Percentiles rank a stretch among this genome's conserved stretches.
phyloP scores from a whole-genome alignment of 2,888 invertebrate species.

The Rhorus exstirpatorius region DNA sequence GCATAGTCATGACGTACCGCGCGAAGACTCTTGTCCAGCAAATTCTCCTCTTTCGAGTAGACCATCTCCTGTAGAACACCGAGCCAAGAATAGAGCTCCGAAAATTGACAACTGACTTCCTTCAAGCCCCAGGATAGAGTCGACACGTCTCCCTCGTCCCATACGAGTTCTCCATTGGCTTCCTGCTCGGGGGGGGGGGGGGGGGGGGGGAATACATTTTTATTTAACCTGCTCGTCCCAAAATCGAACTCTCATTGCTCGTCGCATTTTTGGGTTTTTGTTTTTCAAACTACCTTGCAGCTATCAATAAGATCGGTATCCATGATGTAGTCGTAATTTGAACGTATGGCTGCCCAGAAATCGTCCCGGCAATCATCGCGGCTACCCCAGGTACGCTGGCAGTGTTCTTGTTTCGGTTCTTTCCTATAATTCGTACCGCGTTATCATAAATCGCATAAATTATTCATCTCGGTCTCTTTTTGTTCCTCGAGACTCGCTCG shows the following conservation, averaged over 20 bases:
- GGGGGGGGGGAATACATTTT: constrained; percentile 2
- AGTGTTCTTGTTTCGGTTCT: constrained; percentile 90
- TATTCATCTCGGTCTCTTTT: background rate
- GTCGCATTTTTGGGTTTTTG: background rate
- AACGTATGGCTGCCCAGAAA: constrained; percentile 96
- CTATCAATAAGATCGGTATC: constrained; percentile 96
- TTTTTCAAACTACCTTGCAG: constrained; percentile 89
- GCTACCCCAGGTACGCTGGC: constrained; percentile 93
- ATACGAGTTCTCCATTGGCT: constrained; percentile 91
- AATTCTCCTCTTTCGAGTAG: constrained; percentile 91
- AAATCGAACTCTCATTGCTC: background rate
- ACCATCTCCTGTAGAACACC: constrained; percentile 92
- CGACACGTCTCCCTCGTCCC: constrained; percentile 88
- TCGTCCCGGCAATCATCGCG: constrained; percentile 94
- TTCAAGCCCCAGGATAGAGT: constrained; percentile 91
- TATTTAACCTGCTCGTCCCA: background rate
- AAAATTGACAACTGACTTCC: constrained; percentile 93
- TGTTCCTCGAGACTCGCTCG: background rate
- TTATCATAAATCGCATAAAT: background rate
- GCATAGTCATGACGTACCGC: constrained; percentile 87
- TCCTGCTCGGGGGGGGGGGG: constrained; percentile 89
- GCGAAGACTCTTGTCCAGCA: constrained; percentile 90
- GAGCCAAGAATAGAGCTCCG: constrained; percentile 93
- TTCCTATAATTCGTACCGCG: constrained; percentile 87
- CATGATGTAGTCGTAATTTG: constrained; percentile 98